Evolutionary conservation across 2,113 vertebrate species (phyloP), one percentile per base, ranked within the genome.

Genomic region (Stercorarius parasiticus): DNA sequence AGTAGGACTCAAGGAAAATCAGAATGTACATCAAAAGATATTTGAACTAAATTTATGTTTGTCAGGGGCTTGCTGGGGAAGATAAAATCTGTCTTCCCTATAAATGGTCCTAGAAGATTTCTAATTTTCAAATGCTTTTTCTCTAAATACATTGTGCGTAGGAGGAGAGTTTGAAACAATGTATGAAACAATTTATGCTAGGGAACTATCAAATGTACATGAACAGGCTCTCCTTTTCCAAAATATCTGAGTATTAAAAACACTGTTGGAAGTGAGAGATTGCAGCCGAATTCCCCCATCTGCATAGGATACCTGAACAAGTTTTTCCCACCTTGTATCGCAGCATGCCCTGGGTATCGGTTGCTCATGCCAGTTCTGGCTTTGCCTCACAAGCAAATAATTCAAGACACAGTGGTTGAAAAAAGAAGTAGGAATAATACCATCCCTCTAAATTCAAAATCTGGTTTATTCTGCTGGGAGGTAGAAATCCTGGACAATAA

Each of bases 151-250:
- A 27, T 36, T 89, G 10, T 64, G 36, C 7, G 8, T 59, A 61
- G 17, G 36, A 81, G 9, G 17, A 78, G 1, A 4, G 4, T 0
- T 2, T 81, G n/a, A n/a, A n/a, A n/a, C n/a, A n/a, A n/a, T n/a
- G n/a, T 29, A 40, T 7, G 14, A 56, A 72, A 62, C 55, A 55
- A 45, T 40, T 90, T 50, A 45, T 72, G 10, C 13, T 62, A 34
- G 15, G 15, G 49, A 73, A 42, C 9, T 36, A 53, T 67, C 32
- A 77, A 27, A 40, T 13, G 4, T 25, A 42, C 9, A 36, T 50
- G 22, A 88, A 67, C 19, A 77, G 8, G 17, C 6, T 73, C 16
- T 47, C 8, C 2, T 45, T 89, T 86, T 62, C 42, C 42, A 43
- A 74, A 67, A 69, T 29, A 66, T 5, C 13, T 40, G 26, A 69